Base-by-base conservation (phyloP, 2,113 vertebrate species). In the Trichechus manatus region DNA sequence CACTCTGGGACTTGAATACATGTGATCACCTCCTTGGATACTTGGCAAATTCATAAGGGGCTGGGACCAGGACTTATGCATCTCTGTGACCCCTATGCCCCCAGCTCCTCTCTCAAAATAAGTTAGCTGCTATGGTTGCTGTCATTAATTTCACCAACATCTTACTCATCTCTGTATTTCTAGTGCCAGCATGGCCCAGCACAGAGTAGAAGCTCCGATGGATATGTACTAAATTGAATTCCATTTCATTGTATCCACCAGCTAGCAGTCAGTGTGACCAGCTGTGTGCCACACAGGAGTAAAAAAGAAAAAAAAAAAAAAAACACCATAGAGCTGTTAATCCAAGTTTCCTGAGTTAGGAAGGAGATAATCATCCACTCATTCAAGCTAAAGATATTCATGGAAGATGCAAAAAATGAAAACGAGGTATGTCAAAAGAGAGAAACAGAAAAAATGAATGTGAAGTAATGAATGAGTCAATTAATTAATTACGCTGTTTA, bases 401-500 rank as follows among this genome's bases (percentile, higher is more conserved):
- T 74, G 63, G 64, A 91, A 64, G 83, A 77, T 22, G 66, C 56
- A 90, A 87, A 95, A 84, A 95, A 64, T 36, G 23, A 87, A 96
- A 92, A 81, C 77, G 42, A 96, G 77, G 53, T 82, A 78, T 90
- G 9, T 92, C 88, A 29, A 96, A 93, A 63, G 9, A 94, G 63
- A 39, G 84, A 47, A 17, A 77, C 20, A 22, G 39, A 61, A 56
- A 87, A 88, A 91, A 47, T 47, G 36, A 86, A 92, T 56, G 47
- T 6, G 25, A 81, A 56, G 66, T 50, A 93, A 75, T 68, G 61
- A 29, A 11, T 44, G 0, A 64, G 78, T 84, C 22, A 36, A 42
- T 88, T 39, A 74, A 59, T 89, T 36, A 36, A 53, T 87, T 31
- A 61, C 66, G 59, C 53, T 61, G 42, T 36, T 66, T 84, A 0